Evolutionary conservation across 1,140 invertebrate genomes (phyloP).

Genomic region (Pteromalus puparum): DNA sequence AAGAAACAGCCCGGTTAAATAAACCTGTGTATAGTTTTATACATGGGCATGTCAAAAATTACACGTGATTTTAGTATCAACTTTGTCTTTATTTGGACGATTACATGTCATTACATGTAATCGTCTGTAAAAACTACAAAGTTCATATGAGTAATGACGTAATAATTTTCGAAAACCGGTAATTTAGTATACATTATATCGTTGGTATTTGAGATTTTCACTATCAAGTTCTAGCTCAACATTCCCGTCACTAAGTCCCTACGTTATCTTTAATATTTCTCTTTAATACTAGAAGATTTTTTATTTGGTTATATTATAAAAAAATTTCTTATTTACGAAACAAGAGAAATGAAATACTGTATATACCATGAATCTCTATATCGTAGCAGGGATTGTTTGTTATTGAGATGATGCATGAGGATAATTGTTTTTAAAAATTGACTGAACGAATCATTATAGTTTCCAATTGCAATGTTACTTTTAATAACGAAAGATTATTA

Average conservation of each 20-base stretch:
- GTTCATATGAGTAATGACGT: constrained; percentile 15
- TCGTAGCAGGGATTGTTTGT: constrained; percentile 48
- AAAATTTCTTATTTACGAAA: background rate
- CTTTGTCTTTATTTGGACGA: background rate
- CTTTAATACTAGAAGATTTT: background rate
- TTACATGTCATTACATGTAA: background rate
- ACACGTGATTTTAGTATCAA: constrained; percentile 13
- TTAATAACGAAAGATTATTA: constrained; percentile 62
- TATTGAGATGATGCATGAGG: constrained; percentile 58
- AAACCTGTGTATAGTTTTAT: background rate
- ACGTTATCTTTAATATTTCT: constrained; percentile 14
- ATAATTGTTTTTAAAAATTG: constrained; percentile 60
- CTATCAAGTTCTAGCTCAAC: constrained; percentile 22
- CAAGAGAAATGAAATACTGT: constrained; percentile 56
- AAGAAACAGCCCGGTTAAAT: background rate
- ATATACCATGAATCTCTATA: constrained; percentile 58
- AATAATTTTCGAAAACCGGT: constrained; percentile 1
- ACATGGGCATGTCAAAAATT: background rate
- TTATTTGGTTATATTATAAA: background rate
- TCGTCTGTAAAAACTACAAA: background rate
- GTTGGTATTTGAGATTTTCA: background rate
- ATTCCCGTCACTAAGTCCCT: background rate
- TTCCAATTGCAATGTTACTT: constrained; percentile 69
- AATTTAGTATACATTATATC: background rate
- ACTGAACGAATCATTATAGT: constrained; percentile 66